A percentile compares a stretch with the other conserved stretches of the same genome.
These are phyloP conservation scores for Anthoscopus minutus DNA, from an alignment of 2,113 vertebrate species.

Conservation along the genomic window DNA sequence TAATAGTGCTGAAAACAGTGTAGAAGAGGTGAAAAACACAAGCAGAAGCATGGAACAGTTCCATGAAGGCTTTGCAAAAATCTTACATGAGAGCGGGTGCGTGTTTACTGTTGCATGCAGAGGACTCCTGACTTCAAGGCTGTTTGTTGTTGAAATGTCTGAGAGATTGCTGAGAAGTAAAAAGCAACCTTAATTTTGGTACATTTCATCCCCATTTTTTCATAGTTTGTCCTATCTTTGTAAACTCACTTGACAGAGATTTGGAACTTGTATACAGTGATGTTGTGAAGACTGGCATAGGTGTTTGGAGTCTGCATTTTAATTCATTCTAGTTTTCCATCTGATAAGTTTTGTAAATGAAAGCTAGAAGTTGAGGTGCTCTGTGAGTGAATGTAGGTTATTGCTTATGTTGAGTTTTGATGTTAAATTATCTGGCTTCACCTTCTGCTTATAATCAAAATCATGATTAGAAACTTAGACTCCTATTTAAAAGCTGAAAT, in stretches of 20 bases:
- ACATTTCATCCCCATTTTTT: fast-evolving
- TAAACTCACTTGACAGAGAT: not conserved
- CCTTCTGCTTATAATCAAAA: not conserved
- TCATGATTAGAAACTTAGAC: not conserved
- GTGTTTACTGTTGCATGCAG: not conserved
- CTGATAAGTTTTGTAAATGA: not conserved
- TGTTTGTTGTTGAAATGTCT: not conserved
- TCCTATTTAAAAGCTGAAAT: not conserved
- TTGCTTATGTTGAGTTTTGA: not conserved
- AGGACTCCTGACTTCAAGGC: not conserved
- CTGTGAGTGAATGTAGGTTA: not conserved
- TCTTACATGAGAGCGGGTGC: not conserved
- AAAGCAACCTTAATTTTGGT: not conserved
- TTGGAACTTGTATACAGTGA: not conserved
- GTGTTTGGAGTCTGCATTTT: not conserved
- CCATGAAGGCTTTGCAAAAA: not conserved
- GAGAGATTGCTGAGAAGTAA: not conserved
- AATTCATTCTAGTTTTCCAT: not conserved
- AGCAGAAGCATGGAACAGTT: not conserved
- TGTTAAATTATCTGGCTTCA: not conserved
- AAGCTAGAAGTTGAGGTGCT: not conserved
- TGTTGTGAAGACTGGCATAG: not conserved
- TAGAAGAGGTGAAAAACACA: not conserved
- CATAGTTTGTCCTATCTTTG: not conserved
- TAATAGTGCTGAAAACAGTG: not conserved